Conservation (phyloP, 2,797 vertebrate genomes). For the Molossus alvarezi region DNA sequence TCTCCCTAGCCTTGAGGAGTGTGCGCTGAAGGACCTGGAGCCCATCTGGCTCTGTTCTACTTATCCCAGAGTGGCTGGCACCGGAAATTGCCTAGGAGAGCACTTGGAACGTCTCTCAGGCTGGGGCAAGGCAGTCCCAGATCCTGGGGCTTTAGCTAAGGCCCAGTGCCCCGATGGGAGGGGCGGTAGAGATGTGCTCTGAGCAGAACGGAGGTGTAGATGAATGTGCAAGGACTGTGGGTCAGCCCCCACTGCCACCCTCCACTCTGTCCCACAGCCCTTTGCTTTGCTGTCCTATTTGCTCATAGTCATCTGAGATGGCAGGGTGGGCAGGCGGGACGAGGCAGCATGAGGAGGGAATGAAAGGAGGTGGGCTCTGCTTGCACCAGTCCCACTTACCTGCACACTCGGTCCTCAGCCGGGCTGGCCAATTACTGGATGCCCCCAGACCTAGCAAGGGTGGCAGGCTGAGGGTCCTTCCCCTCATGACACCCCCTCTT, state of each 20-base stretch:
- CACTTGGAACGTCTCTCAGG: neutral
- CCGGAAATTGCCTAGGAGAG: neutral
- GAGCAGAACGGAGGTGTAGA: neutral
- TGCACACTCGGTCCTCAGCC: neutral
- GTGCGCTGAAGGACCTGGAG: neutral
- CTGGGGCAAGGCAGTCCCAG: neutral
- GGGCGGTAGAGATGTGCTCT: neutral
- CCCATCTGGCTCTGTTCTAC: neutral
- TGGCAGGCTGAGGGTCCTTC: neutral
- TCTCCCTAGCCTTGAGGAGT: neutral
- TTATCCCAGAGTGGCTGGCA: neutral
- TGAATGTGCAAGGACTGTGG: neutral
- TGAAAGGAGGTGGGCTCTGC: no score
- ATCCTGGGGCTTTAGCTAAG: neutral
- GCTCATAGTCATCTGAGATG: neutral
- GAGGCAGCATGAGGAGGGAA: neutral
- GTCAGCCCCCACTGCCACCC: neutral
- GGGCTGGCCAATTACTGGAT: neutral
- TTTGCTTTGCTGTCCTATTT: neutral
- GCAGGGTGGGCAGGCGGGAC: neutral
- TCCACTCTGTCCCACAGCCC: neutral
- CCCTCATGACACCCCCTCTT: slow-evolving; percentile 33
- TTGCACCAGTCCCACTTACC: neutral
- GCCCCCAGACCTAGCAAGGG: neutral
- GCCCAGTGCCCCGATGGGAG: neutral